Conservation (phyloP, 2,797 vertebrate genomes). For the Enoplosus armatus region DNA sequence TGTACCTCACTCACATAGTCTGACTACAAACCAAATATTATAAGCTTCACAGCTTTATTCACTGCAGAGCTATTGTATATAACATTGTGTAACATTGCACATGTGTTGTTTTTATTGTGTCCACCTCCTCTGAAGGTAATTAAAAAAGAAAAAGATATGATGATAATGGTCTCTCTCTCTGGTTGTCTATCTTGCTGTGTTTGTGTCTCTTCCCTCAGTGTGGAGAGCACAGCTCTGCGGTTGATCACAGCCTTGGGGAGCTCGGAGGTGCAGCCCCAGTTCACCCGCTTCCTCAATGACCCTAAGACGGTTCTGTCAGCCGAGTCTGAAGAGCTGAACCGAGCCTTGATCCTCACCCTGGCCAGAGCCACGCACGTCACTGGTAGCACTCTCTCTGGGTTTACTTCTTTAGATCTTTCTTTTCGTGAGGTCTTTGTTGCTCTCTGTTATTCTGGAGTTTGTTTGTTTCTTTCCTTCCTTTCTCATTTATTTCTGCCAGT, state of each 20-base stretch:
- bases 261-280: conserved; percentile 97
- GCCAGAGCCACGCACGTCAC: conserved; percentile 98
- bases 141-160: not conserved
- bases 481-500: accelerated
- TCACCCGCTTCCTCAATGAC: conserved; percentile 97
- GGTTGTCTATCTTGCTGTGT: not conserved
- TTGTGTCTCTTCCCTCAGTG: conserved; percentile 79
- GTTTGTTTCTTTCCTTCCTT: not conserved
- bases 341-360: conserved; percentile 95
- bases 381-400: conserved; percentile 76
- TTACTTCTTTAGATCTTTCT: not conserved
- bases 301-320: conserved; percentile 97
- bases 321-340: conserved; percentile 97
- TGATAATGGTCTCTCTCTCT: not conserved
- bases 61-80: not conserved
- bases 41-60: not conserved
- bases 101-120: not conserved
- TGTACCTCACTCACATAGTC: not conserved
- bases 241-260: conserved; percentile 97
- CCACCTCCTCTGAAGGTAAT: not conserved
- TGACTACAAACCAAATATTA: not conserved
- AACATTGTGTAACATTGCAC: no score
- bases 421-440: not conserved
- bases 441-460: not conserved
- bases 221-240: conserved; percentile 96